These are phyloP conservation scores for Platichthys stellatus DNA, from an alignment of 2,113 vertebrate genomes.

Conservation along the genomic window DNA sequence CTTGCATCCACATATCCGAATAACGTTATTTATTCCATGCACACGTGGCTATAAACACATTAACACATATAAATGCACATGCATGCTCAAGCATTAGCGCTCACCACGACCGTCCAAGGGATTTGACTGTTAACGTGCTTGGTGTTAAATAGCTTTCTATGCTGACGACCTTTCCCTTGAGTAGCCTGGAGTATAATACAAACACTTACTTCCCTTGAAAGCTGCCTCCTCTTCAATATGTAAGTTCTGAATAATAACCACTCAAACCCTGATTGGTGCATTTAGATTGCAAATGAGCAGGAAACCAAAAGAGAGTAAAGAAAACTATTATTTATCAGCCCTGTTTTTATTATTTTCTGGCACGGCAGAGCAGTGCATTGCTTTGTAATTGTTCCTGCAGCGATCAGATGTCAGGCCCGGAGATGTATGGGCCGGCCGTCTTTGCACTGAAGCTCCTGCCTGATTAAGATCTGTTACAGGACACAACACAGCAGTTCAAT, in stretches of 20 bases:
- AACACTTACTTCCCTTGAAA: conserved; percentile 60
- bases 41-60: background rate
- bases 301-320: conserved; percentile 21
- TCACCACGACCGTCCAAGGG: background rate
- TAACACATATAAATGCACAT: background rate
- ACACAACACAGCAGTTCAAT: conserved; percentile 64
- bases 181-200: conserved; percentile 16
- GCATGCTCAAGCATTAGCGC: conserved; percentile 1
- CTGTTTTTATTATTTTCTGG: background rate
- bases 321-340: conserved; percentile 1
- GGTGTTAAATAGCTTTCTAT: conserved; percentile 30
- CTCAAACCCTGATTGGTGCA: conserved; percentile 34
- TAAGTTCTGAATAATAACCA: conserved; percentile 22
- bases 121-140: background rate
- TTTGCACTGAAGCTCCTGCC: conserved; percentile 5
- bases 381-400: conserved; percentile 37
- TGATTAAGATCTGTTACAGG: conserved; percentile 70
- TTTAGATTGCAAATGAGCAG: conserved; percentile 49
- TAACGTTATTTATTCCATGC: background rate
- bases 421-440: conserved; percentile 30
- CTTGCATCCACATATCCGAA: background rate
- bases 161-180: conserved; percentile 18
- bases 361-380: background rate
- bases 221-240: conserved; percentile 7
- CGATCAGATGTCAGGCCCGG: conserved; percentile 32